Conservation (phyloP, 1,140 invertebrate genomes). For the Galleria mellonella region DNA sequence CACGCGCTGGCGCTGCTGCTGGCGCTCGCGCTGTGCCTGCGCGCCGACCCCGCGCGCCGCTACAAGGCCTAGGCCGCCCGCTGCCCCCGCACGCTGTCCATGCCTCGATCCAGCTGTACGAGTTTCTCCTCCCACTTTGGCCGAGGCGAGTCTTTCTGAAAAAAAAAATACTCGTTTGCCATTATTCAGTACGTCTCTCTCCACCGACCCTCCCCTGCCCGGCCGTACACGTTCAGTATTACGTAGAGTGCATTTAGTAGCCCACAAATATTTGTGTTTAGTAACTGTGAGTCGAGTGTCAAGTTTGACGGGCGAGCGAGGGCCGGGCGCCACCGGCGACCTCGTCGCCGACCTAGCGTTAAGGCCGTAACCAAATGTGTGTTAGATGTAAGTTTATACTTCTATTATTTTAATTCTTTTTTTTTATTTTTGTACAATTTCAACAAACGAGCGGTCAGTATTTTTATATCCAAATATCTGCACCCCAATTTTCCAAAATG, state of each 20-base stretch:
- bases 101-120: not conserved
- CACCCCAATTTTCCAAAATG: too few relatives aligned
- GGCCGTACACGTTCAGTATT: not conserved
- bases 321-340: too few relatives aligned
- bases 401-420: conserved; percentile 5
- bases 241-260: not conserved
- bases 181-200: too few relatives aligned
- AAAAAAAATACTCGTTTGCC: too few relatives aligned
- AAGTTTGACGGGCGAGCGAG: too few relatives aligned
- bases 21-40: conserved; percentile 37
- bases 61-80: conserved; percentile 31
- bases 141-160: not conserved
- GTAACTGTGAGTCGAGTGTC: too few relatives aligned
- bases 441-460: not conserved
- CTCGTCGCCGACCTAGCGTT: conserved; percentile 9
- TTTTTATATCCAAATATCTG: too few relatives aligned
- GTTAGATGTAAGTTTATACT: conserved; percentile 22
- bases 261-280: too few relatives aligned
- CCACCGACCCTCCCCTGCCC: too few relatives aligned
- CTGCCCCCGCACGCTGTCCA: not conserved
- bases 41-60: conserved; percentile 19
- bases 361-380: conserved; percentile 38
- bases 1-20: conserved; percentile 38
- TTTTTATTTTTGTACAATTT: not conserved
- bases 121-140: not conserved